phyloP scores from a whole-genome alignment of 1,140 invertebrate species.

The Aphaenogaster floridana region DNA sequence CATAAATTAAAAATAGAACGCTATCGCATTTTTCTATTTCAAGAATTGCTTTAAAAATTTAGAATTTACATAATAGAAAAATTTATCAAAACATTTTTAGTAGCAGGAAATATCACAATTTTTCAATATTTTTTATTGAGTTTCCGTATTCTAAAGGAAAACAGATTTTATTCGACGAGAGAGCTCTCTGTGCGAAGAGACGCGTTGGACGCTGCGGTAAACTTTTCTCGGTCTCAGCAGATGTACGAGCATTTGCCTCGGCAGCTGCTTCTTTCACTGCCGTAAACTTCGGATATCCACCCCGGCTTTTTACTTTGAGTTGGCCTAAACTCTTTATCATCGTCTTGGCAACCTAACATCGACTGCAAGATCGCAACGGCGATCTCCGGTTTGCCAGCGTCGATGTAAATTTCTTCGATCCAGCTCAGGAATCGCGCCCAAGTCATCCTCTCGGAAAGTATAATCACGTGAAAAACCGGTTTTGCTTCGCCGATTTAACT shows the following conservation, averaged over 20 bases:
- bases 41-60: neutral
- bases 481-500: conserved; percentile 30
- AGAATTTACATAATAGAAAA: neutral
- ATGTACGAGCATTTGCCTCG: conserved; percentile 83
- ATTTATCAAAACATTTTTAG: neutral
- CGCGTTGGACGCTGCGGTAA: conserved; percentile 19
- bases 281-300: conserved; percentile 64
- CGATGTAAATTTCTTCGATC: conserved; percentile 29
- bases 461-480: conserved; percentile 69
- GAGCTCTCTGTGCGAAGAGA: conserved; percentile 2
- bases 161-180: neutral
- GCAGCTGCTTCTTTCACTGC: conserved; percentile 82
- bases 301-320: conserved; percentile 44
- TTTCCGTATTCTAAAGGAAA: neutral
- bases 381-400: neutral
- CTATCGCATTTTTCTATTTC: neutral
- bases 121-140: neutral
- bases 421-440: neutral
- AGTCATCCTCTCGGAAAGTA: conserved; percentile 2
- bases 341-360: neutral
- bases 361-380: neutral
- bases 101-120: conserved; percentile 2
- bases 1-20: neutral
- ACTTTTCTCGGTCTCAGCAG: conserved; percentile 80
- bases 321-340: conserved; percentile 32